These are phyloP conservation scores for Eledona agricola DNA, from an alignment of 2,888 invertebrate genomes.

Conservation along the genomic window DNA sequence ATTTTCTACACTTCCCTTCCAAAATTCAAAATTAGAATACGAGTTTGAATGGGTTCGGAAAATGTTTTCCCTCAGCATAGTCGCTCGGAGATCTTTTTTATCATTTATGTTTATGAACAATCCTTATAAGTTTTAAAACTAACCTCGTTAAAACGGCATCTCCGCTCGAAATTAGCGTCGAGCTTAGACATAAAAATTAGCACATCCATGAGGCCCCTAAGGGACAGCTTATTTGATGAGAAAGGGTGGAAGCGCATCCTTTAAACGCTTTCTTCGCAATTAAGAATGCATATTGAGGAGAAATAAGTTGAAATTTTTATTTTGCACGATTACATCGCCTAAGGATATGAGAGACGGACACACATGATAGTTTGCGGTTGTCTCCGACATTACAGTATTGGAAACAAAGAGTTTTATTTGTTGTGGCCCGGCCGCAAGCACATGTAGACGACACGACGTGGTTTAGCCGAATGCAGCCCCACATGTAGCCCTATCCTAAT, in stretches of 20 bases:
- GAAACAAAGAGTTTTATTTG: slow-evolving; percentile 38
- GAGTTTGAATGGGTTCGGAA: too few species aligned
- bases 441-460: slow-evolving; percentile 35
- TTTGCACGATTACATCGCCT: not conserved
- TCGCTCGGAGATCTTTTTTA: slow-evolving; percentile 35
- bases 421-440: slow-evolving; percentile 36
- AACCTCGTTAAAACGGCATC: slow-evolving; percentile 52
- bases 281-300: slow-evolving; percentile 19
- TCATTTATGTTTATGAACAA: slow-evolving; percentile 53
- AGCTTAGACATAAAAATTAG: slow-evolving; percentile 54
- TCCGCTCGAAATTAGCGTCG: slow-evolving; percentile 46
- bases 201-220: slow-evolving; percentile 49
- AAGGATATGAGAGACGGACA: slow-evolving; percentile 13
- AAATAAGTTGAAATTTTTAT: slow-evolving; percentile 4
- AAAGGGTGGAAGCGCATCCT: slow-evolving; percentile 40
- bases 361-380: slow-evolving; percentile 34
- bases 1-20: slow-evolving; percentile 7
- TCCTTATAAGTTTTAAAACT: slow-evolving; percentile 56
- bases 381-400: slow-evolving; percentile 19
- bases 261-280: slow-evolving; percentile 25
- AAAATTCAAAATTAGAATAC: not conserved
- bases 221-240: slow-evolving; percentile 45
- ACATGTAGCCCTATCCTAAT: slow-evolving; percentile 33
- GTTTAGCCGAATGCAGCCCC: slow-evolving; percentile 25
- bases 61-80: slow-evolving; percentile 31